These are phyloP conservation scores for Zalophus californianus DNA, from an alignment of 2,797 vertebrate genomes.

Conservation along the genomic window DNA sequence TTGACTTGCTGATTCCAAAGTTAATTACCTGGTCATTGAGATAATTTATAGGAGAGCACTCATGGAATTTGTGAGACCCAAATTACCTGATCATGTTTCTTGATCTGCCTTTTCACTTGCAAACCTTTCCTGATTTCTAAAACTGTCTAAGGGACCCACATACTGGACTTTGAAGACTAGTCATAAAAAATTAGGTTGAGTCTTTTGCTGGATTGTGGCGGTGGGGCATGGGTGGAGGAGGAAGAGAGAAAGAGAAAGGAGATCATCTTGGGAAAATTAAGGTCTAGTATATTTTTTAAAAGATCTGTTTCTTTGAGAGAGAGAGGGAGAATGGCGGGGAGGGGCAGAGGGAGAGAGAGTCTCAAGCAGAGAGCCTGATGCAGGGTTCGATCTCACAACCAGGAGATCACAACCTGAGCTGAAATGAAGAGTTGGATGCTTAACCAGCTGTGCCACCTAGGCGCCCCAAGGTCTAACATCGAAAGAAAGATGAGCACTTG, in stretches of 20 bases:
- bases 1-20: constrained; percentile 51
- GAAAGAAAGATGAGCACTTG: not conserved
- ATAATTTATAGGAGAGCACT: not conserved
- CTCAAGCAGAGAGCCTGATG: not conserved
- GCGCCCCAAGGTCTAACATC: not conserved
- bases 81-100: constrained; percentile 19
- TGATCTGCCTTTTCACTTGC: constrained; percentile 30
- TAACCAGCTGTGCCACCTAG: not conserved
- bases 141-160: not conserved
- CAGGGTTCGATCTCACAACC: not conserved
- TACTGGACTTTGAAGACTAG: not conserved
- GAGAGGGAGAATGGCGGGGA: not conserved
- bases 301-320: not conserved
- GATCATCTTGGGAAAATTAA: not conserved
- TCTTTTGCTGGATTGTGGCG: not conserved
- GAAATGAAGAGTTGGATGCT: not conserved
- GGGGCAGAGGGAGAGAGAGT: not conserved
- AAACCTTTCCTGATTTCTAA: constrained; percentile 39
- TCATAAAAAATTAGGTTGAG: not conserved
- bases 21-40: constrained; percentile 29
- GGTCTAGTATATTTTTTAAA: not conserved
- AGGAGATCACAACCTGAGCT: not conserved
- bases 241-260: not conserved
- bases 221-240: not conserved
- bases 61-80: not conserved